Base-by-base conservation (phyloP, 2,888 invertebrate species). In the Cacoxenus indagator region DNA sequence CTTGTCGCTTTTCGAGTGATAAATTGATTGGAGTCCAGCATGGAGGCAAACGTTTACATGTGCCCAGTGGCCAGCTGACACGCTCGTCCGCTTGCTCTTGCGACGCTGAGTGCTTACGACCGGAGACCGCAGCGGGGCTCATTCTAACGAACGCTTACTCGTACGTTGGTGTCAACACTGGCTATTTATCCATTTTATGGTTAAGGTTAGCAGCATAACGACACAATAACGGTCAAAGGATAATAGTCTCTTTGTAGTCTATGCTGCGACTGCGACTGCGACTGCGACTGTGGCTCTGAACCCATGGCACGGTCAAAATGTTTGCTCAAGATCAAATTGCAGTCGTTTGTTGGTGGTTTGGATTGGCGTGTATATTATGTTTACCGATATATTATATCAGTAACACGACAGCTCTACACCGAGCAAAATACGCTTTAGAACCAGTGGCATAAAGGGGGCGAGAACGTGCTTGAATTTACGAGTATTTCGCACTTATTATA, bases 171-270 rank as follows among this genome's bases (percentile, higher is more conserved):
- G 78, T 76, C 81, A 82, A 73, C 73, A 75, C 71, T 74, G 83
- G 76, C 80, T 76, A 80, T 83, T 82, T 77, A 82, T 80, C 84
- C 84, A 81, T 82, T 85, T 84, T 85, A 83, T 84, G 82, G 83
- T 73, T 78, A 74, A 76, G 81, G 82, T 75, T 79, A 71, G 72
- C 67, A 69, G 74, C 71, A 74, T 65, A 51, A 51, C 19, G 22
- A 8, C 6, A 51, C 70, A 76, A 73, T 69, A 75, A 74, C 73
- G 82, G 82, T 81, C 84, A 84, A 84, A 84, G 82, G 84, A 84
- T 84, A 83, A 83, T 82, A 84, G 82, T 76, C 74, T 72, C 70
- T 70, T 69, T 66, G 74, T n/a, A n/a, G n/a, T 22, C 5, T 48
- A 27, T 26, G 51, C 69, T 61, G 65, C 37, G 61, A 68, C 11